Evolutionary conservation across 2,888 invertebrate genomes (phyloP).

Genomic region (Drosophila robusta): DNA sequence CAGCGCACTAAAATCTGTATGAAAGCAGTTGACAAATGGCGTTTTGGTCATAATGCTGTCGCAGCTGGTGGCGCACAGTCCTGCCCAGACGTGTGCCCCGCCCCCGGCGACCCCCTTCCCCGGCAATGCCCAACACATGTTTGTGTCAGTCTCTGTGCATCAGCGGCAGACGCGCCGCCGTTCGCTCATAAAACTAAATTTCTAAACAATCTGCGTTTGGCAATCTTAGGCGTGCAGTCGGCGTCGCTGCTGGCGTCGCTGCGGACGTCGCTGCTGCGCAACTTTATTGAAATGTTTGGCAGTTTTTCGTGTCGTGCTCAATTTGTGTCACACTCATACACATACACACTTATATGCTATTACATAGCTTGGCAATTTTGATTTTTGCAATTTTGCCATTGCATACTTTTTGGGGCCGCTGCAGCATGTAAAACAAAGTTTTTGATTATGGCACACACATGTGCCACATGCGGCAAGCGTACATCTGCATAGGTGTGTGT

Average conservation of each 20-base stretch:
- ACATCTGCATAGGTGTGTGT: constrained; percentile 11
- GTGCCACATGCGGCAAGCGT: constrained; percentile 54
- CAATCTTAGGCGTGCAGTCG: constrained; percentile 57
- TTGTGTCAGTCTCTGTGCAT: constrained; percentile 54
- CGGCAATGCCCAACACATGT: constrained; percentile 43
- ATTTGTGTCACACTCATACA: constrained; percentile 68
- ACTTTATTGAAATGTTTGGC: constrained; percentile 79
- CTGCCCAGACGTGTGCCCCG: constrained; percentile 2
- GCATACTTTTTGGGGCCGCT: constrained; percentile 72
- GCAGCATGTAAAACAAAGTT: constrained; percentile 73
- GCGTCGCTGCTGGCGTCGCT: constrained; percentile 2
- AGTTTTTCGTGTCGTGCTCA: constrained; percentile 77
- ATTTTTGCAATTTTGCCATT: constrained; percentile 71
- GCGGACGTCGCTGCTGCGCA: constrained; percentile 66
- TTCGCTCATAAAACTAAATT: constrained; percentile 75
- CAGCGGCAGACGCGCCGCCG: constrained; percentile 37
- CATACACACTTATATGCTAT: constrained; percentile 18
- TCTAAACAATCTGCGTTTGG: constrained; percentile 79
- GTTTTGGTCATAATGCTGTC: constrained; percentile 63
- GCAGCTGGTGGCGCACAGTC: constrained; percentile 62
- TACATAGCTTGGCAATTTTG: constrained; percentile 69
- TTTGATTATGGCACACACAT: constrained; percentile 55
- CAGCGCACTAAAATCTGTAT: constrained; percentile 43
- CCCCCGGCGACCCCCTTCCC: background rate
- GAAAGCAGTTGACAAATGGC: constrained; percentile 73